Percentiles rank a stretch among this genome's conserved stretches.
Evolutionary conservation across 2,113 vertebrate genomes (phyloP).

Genomic region (Ophthalmolycus amberensis): DNA sequence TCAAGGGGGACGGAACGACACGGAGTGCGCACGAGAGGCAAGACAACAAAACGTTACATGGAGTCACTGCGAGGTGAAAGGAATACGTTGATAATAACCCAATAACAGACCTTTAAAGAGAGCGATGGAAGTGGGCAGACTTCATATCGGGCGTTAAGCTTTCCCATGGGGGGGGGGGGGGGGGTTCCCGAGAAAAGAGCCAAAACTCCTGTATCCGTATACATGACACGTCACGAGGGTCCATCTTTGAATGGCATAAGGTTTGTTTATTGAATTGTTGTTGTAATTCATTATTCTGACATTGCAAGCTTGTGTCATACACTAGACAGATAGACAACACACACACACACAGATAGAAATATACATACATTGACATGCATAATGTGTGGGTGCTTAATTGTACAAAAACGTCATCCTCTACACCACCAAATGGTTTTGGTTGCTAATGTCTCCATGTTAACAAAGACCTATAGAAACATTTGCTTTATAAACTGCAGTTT

Average conservation of each 20-base stretch:
- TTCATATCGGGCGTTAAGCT: constrained; percentile 33
- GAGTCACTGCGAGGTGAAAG: constrained; percentile 4
- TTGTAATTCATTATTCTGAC: neutral
- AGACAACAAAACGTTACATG: constrained; percentile 5
- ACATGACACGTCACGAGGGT: constrained; percentile 6
- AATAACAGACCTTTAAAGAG: constrained; percentile 3
- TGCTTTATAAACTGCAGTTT: neutral
- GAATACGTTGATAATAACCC: constrained; percentile 17
- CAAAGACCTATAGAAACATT: constrained; percentile 43
- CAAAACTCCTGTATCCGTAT: neutral
- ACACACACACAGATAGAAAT: neutral
- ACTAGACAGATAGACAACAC: neutral
- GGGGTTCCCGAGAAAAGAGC: neutral
- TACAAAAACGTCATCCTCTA: constrained; percentile 16
- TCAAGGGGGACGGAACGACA: neutral
- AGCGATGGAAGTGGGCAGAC: constrained; percentile 37
- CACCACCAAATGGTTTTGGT: neutral
- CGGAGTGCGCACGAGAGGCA: constrained; percentile 6
- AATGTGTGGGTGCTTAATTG: neutral
- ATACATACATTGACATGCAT: neutral
- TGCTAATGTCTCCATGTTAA: constrained; percentile 5
- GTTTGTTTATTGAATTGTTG: neutral
- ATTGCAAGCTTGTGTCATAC: neutral
- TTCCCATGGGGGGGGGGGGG: neutral
- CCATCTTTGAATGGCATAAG: neutral